phyloP scores from a whole-genome alignment of 2,888 invertebrate genomes.

The Scaptomyza flava region DNA sequence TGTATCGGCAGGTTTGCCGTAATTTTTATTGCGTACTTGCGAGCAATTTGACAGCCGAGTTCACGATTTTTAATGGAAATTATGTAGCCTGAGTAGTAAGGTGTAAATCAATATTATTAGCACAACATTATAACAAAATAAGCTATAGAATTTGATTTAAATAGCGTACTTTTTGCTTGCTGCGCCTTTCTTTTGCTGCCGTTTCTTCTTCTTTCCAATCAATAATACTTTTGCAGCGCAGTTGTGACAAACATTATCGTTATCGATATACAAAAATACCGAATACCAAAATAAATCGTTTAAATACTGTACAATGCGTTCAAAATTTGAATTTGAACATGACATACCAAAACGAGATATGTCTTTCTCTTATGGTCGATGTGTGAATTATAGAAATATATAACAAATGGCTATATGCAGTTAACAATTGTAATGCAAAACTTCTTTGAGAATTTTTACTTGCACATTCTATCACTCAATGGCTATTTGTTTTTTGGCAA shows the following conservation, averaged over 20 bases:
- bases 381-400: not conserved
- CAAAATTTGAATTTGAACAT: constrained; percentile 8
- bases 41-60: constrained; percentile 1
- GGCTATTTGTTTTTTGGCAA: no score
- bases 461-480: no score
- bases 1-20: constrained; percentile 18
- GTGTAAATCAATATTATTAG: constrained; percentile 8
- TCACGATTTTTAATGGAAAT: constrained; percentile 9
- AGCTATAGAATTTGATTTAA: constrained; percentile 41
- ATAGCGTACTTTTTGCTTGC: constrained; percentile 53
- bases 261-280: constrained; percentile 33
- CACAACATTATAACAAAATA: constrained; percentile 21
- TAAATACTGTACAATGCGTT: constrained; percentile 4
- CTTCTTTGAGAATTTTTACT: no score
- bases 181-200: constrained; percentile 72
- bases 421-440: not conserved
- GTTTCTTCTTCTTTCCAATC: constrained; percentile 61
- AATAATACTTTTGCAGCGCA: constrained; percentile 64
- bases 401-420: no score
- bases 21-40: constrained; percentile 17
- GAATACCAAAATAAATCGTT: not conserved
- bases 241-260: constrained; percentile 26
- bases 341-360: not conserved
- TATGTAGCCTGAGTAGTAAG: not conserved
- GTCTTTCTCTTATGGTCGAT: not conserved